Evolutionary conservation across 2,797 vertebrate species (phyloP), one percentile per base, ranked within the genome.

Genomic region (Acanthurus tractus): DNA sequence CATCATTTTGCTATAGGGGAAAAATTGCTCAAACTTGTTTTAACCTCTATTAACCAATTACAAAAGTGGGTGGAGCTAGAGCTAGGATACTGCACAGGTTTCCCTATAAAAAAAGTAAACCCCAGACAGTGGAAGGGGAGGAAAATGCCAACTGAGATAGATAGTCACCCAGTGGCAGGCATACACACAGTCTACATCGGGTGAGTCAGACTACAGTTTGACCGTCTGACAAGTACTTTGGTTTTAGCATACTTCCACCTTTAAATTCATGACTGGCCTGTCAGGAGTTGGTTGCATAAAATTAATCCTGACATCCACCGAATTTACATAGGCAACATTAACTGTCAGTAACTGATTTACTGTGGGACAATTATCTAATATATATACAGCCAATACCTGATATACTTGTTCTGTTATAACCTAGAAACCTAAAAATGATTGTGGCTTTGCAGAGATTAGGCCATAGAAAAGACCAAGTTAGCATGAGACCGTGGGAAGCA

Each of bases 401-500:
- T 73, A 20, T 22, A 53, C 57, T 78, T 3, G 0, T 25, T 55
- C 56, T 61, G 18, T 63, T 69, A 50, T 8, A 45, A 73, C 54
- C 63, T 20, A 74, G 48, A 84, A 81, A 69, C 55, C 29, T 29
- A 29, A 29, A 75, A 53, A 36, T 2, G 7, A 44, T 49, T 69
- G 25, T 65, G 71, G 57, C 52, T 72, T n/a, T 18, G 46, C 34
- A 71, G 45, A 59, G 36, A 25, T 65, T 63, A 40, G 44, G 44
- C 55, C 54, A 29, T 57, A 63, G 44, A 79, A 70, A 78, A 14
- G 7, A 20, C 81, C 74, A 50, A 3, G 53, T 78, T 86, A 78
- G 67, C 71, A 50, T 44, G 72, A 78, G 74, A 65, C 48, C 42
- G 83, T 84, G 76, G 70, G 78, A 88, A 84, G 52, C 42, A 65